Evolutionary conservation across 2,797 vertebrate genomes (phyloP).

Genomic region (Sebastes dallii): DNA sequence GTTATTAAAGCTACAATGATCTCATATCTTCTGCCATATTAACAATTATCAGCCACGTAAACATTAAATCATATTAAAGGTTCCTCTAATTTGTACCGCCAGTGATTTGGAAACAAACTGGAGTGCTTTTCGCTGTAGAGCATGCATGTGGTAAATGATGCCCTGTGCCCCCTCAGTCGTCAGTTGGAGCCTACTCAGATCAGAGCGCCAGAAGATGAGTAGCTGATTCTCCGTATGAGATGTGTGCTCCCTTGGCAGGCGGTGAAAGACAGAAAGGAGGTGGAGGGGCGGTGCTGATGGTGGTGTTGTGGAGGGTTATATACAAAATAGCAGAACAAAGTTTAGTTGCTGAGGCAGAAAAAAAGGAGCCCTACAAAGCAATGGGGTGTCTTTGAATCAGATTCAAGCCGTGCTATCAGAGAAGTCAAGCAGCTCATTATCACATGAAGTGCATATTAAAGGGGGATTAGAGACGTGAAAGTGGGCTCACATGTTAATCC

Average conservation of each 20-base stretch:
- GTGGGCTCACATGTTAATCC: conserved; percentile 63
- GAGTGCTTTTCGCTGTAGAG: conserved; percentile 6
- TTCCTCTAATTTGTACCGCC: neutral
- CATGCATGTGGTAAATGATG: conserved; percentile 15
- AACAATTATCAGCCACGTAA: neutral
- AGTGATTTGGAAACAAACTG: conserved; percentile 2
- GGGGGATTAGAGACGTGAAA: conserved; percentile 59
- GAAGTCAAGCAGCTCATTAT: conserved; percentile 72
- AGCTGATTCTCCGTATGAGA: conserved; percentile 20
- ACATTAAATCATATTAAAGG: neutral
- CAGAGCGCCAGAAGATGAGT: conserved; percentile 36
- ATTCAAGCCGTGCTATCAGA: conserved; percentile 59
- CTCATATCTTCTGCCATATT: neutral
- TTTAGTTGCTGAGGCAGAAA: conserved; percentile 37
- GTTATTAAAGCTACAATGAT: neutral
- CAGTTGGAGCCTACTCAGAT: conserved; percentile 35
- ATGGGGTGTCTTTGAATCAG: conserved; percentile 55
- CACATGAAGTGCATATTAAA: conserved; percentile 71
- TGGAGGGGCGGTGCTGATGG: neutral
- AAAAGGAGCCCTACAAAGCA: conserved; percentile 14
- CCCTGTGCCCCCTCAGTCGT: conserved; percentile 16
- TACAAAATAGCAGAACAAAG: conserved; percentile 34
- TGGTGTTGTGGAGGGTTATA: neutral
- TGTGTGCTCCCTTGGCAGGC: conserved; percentile 23
- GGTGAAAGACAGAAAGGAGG: conserved; percentile 29